Evolutionary conservation across 2,113 vertebrate species (phyloP), one percentile per base, ranked within the genome.

Genomic region (Coptodon rendalli): DNA sequence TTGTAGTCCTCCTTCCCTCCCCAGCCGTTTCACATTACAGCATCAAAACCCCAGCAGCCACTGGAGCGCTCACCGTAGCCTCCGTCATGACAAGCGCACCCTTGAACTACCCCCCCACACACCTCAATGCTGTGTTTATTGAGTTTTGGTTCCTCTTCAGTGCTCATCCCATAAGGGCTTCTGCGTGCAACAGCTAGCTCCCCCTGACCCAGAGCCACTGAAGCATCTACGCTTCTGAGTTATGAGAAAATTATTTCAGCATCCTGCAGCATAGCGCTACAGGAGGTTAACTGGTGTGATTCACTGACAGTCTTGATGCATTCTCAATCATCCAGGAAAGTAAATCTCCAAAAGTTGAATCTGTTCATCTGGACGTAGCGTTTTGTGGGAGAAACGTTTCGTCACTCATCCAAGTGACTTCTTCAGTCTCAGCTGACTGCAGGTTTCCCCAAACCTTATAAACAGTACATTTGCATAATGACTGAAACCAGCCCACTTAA

Each of bases 21-120:
- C 79, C 94, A 94, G 93, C 89, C 95, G 95, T 92, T 96, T 97
- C 95, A 96, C 90, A 93, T 96, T 96, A 95, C 95, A 94, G 92
- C 94, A 96, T 96, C 95, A 94, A 95, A 95, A 94, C 94, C 88
- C 93, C 93, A 92, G 94, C 87, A 91, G 92, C 93, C 95, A 95
- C 88, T 89, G 86, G 91, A 96, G 96, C 94, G 90, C 93, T 92
- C 94, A 94, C 93, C 92, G 90, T 92, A 92, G 93, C 93, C 96
- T 95, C 95, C 93, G 89, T 96, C 95, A 90, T 94, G 94, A 96
- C 96, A 94, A 94, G 94, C 87, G 85, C 91, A 89, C 94, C 94
- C 95, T 94, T 95, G 92, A 94, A 95, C 95, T 81, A 87, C 76
- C 81, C 36, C 61, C 27, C 84, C 84, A 54, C 53, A 12, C 27